phyloP scores from a whole-genome alignment of 2,888 invertebrate species.

The Caenorhabditis imperialis region DNA sequence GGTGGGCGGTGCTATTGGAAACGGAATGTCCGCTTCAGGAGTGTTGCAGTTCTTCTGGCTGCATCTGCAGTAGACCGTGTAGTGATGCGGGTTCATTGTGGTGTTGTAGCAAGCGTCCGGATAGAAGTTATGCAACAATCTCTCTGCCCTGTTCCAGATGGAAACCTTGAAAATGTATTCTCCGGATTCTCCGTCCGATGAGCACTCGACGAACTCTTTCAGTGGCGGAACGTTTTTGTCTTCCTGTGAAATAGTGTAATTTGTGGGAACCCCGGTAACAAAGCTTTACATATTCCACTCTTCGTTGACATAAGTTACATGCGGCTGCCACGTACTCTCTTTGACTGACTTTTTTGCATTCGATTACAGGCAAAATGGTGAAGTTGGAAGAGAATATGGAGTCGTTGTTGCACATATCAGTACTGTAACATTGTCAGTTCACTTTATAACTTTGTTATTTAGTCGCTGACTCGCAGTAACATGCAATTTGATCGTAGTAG shows the following conservation, averaged over 20 bases:
- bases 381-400: background rate
- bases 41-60: conserved; percentile 33
- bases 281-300: conserved; percentile 2
- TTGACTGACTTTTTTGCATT: conserved; percentile 6
- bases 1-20: conserved; percentile 11
- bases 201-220: too few species aligned
- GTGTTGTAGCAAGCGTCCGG: conserved; percentile 7
- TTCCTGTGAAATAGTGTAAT: too few species aligned
- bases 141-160: too few species aligned
- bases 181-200: too few species aligned
- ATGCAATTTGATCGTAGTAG: conserved; percentile 2
- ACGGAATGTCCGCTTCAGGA: conserved; percentile 18
- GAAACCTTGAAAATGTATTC: too few species aligned
- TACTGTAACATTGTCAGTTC: conserved; percentile 2
- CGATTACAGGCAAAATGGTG: conserved; percentile 3
- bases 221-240: too few species aligned
- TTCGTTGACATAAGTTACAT: conserved; percentile 15
- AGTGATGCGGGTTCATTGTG: conserved; percentile 16
- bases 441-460: background rate
- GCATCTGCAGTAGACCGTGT: conserved; percentile 12
- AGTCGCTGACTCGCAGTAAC: conserved; percentile 12
- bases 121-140: conserved; percentile 8
- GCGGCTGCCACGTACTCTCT: conserved; percentile 11
- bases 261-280: too few species aligned
- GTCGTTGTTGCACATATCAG: conserved; percentile 8